Base-by-base conservation (phyloP, 2,113 vertebrate species). In the Mustelus asterias region DNA sequence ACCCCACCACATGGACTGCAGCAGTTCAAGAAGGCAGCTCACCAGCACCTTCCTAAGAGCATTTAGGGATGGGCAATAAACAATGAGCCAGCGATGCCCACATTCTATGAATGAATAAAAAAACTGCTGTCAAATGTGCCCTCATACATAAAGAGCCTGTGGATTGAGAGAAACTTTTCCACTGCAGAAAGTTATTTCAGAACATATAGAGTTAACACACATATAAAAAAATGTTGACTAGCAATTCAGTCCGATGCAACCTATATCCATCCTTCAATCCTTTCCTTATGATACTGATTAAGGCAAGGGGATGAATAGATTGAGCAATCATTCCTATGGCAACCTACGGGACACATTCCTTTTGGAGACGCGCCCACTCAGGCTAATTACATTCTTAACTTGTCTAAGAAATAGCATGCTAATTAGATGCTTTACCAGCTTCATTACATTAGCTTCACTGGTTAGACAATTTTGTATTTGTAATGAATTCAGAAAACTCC, bases 231-330 rank as follows among this genome's bases (percentile, higher is more conserved):
- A 70, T 44, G 41, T 69, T 94, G 67, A 70, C 67, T 41, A 96
- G 96, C 96, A 97, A 96, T 97, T 97, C 97, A 97, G 97, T 98
- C 97, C 97, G 97, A 97, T 97, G 97, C 97, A 97, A 98, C 97
- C 97, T 97, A 97, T 98, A 98, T 98, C 98, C 97, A 97, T 97
- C 33, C 89, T 95, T 97, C 98, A 98, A 99, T 99, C 99, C 98
- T 96, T 99, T 98, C 98, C 98, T 98, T 99, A 98, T 99, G 99
- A 99, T 98, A 98, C 97, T 98, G 98, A 99, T 99, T 99, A 99
- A 97, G 97, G 96, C 96, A 97, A 90, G 86, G 97, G 97, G 98
- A 98, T 98, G 98, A 98, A 98, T 97, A 97, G 97, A 97, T 97
- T 96, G 95, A 97, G 97, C 96, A 97, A 97, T 96, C 97, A 98